Conservation (phyloP, 2,797 vertebrate genomes). For the Sebastes minor region DNA sequence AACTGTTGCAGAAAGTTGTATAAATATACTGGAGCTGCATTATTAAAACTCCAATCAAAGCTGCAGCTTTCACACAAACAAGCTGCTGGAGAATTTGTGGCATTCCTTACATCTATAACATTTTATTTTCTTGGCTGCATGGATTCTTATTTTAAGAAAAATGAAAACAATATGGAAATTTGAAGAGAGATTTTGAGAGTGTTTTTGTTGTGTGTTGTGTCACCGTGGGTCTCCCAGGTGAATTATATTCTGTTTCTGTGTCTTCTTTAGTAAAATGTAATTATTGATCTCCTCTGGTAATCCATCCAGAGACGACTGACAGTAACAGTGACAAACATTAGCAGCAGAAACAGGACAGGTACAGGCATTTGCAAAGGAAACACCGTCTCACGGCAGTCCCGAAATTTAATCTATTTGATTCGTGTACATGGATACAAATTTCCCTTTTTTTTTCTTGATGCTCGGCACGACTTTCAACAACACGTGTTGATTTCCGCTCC, state of each 20-base stretch:
- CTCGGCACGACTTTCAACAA: too few relatives aligned
- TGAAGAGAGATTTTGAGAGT: not conserved
- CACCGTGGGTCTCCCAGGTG: not conserved
- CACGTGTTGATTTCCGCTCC: too few relatives aligned
- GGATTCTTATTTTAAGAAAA: not conserved
- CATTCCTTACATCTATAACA: not conserved
- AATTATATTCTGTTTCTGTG: not conserved
- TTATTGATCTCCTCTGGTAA: not conserved
- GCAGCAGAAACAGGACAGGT: rapidly evolving
- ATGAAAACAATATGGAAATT: not conserved
- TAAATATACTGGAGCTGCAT: not conserved
- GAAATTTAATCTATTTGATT: too few relatives aligned
- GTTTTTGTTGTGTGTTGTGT: not conserved
- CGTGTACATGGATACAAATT: too few relatives aligned
- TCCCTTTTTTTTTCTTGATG: too few relatives aligned
- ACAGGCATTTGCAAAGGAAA: not conserved
- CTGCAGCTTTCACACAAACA: not conserved
- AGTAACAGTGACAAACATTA: not conserved
- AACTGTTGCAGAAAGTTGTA: not conserved
- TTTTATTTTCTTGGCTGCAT: not conserved
- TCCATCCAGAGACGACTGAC: not conserved
- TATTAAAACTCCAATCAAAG: not conserved
- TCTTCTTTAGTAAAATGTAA: not conserved
- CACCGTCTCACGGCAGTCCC: not conserved
- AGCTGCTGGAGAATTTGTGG: not conserved